phyloP scores from a whole-genome alignment of 2,888 invertebrate species.

The Acanthosepion lycidas region DNA sequence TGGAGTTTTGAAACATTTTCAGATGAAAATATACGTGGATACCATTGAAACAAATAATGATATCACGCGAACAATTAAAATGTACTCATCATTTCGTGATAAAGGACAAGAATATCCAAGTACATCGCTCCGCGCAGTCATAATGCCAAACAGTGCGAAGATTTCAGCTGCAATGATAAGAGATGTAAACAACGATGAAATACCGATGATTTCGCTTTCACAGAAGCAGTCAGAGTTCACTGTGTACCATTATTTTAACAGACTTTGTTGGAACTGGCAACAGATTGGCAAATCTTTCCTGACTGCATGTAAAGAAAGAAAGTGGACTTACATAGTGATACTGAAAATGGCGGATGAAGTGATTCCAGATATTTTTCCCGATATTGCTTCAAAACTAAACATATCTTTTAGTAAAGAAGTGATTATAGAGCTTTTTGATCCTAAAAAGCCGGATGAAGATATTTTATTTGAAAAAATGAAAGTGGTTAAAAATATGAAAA shows the following conservation, averaged over 20 bases:
- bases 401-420: too few species aligned
- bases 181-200: background rate
- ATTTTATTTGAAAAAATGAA: too few species aligned
- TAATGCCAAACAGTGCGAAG: background rate
- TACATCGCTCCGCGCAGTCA: background rate
- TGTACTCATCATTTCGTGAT: background rate
- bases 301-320: slow-evolving; percentile 1
- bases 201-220: background rate
- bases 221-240: background rate
- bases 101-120: background rate
- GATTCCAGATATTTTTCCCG: too few species aligned
- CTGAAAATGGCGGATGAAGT: too few species aligned
- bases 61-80: background rate
- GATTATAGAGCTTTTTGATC: too few species aligned
- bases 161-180: background rate
- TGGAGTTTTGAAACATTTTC: slow-evolving; percentile 49
- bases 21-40: background rate
- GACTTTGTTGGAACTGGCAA: background rate
- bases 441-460: too few species aligned
- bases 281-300: background rate
- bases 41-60: background rate
- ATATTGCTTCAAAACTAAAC: too few species aligned
- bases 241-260: background rate
- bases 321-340: background rate
- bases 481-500: too few species aligned